Evolutionary conservation across 2,113 vertebrate species (phyloP).

Genomic region (Hemibagrus wyckioides): DNA sequence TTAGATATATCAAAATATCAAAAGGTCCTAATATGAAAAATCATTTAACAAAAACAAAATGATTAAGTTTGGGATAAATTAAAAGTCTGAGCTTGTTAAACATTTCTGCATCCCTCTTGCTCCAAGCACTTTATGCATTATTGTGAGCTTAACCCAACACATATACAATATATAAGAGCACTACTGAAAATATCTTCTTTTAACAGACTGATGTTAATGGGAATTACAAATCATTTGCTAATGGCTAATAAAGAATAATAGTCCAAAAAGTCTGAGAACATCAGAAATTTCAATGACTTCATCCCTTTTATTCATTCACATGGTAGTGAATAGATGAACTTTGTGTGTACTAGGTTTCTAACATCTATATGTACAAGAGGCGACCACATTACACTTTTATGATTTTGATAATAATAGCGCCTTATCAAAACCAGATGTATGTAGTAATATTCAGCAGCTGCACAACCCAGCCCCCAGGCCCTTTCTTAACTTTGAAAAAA

Average conservation of each 20-base stretch:
- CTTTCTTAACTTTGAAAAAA: constrained; percentile 73
- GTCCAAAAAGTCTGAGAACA: constrained; percentile 1
- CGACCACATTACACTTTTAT: constrained; percentile 77
- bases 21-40: neutral
- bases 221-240: neutral
- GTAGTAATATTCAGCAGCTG: constrained; percentile 79
- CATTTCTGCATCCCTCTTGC: neutral
- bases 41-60: neutral
- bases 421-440: constrained; percentile 80
- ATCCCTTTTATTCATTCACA: constrained; percentile 59
- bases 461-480: constrained; percentile 66
- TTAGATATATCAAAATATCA: neutral
- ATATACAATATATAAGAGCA: neutral
- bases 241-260: constrained; percentile 11
- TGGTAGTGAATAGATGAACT: constrained; percentile 62
- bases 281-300: constrained; percentile 40
- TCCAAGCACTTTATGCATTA: too few relatives aligned
- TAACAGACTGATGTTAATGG: neutral
- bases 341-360: constrained; percentile 64
- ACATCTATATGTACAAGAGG: constrained; percentile 71
- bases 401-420: constrained; percentile 82
- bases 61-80: neutral
- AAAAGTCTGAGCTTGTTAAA: neutral
- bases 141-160: neutral
- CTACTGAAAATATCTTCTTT: neutral